Evolutionary conservation across 2,113 vertebrate genomes (phyloP).

Genomic region (Peromyscus maniculatus): DNA sequence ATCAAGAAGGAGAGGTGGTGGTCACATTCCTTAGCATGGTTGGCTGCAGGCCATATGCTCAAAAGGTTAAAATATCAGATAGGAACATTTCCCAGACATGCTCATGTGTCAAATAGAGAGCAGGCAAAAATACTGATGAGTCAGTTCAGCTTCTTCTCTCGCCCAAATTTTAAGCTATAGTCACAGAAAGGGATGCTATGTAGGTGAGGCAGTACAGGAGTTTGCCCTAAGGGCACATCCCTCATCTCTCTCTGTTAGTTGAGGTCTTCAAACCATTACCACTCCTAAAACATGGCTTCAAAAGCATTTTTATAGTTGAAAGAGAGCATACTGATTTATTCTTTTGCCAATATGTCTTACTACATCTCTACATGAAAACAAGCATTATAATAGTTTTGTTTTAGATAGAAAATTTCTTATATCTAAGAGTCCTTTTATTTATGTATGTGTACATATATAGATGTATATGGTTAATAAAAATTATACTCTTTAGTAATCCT

Average conservation of each 20-base stretch:
- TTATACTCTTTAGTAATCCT: not conserved
- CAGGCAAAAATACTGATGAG: not conserved
- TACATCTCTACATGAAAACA: not conserved
- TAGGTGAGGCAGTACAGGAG: not conserved
- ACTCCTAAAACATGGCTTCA: not conserved
- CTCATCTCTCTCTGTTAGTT: not conserved
- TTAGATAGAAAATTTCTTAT: conserved; percentile 8
- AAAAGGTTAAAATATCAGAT: not conserved
- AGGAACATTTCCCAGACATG: not conserved
- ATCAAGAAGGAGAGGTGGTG: not conserved
- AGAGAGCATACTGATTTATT: conserved; percentile 10
- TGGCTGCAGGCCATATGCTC: not conserved
- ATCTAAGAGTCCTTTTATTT: not conserved
- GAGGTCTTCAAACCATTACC: not conserved
- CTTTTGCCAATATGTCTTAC: not conserved
- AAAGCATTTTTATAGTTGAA: not conserved
- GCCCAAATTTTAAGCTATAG: not conserved
- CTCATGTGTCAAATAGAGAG: too few relatives aligned
- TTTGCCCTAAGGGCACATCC: too few relatives aligned
- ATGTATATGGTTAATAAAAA: not conserved
- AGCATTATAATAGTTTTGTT: not conserved
- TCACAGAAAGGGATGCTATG: not conserved
- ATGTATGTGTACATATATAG: not conserved
- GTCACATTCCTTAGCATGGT: not conserved
- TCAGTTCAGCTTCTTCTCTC: not conserved